Percentiles rank a stretch among this genome's conserved stretches.
Conservation (phyloP, 2,888 invertebrate genomes). For the Trissonchulus sp. region DNA sequence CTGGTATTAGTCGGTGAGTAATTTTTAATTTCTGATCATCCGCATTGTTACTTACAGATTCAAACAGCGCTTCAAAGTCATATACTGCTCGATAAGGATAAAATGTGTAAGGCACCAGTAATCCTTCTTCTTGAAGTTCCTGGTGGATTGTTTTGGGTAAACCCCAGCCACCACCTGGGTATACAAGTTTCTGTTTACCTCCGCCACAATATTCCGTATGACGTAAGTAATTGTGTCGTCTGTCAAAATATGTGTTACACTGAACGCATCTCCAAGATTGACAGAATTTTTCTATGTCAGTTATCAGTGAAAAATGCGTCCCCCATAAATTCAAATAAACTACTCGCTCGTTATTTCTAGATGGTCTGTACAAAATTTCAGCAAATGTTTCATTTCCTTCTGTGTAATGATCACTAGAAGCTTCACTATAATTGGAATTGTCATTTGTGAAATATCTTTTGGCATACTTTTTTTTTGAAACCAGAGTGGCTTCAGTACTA, state of each 20-base stretch:
- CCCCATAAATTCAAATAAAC: neutral
- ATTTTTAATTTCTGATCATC: conserved; percentile 11
- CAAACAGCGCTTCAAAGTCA: conserved; percentile 22
- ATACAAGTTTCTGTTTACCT: neutral
- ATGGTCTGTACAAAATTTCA: too few relatives aligned
- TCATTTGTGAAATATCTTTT: neutral
- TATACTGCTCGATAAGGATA: neutral
- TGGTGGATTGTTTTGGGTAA: neutral
- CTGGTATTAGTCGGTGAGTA: neutral
- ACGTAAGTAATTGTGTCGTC: neutral
- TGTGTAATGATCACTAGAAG: neutral
- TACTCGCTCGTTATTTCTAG: too few relatives aligned
- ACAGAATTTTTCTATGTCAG: neutral
- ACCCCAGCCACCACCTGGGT: neutral
- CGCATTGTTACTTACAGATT: too few relatives aligned
- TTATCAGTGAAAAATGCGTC: neutral
- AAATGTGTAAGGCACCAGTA: neutral
- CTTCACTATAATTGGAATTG: neutral
- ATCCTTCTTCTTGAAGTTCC: neutral
- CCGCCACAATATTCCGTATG: neutral
- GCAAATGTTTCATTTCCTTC: too few relatives aligned
- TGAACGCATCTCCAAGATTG: neutral
- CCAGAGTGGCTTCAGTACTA: neutral
- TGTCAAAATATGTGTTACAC: neutral
- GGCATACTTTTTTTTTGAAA: neutral